Base-by-base conservation (phyloP, 2,113 vertebrate genomes). In the Gasterosteus aculeatus region DNA sequence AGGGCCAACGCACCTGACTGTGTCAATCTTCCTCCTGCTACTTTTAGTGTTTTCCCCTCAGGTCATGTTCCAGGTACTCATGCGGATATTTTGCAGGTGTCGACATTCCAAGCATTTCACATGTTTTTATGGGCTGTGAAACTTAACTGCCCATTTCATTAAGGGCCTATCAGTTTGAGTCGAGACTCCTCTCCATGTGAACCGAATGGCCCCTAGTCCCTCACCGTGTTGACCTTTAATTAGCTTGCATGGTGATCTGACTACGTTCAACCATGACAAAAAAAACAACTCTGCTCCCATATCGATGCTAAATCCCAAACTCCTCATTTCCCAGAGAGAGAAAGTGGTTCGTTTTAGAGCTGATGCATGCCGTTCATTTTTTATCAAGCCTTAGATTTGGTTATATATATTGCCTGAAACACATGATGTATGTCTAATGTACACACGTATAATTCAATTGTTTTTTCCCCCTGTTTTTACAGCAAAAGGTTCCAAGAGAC, bases 401-500 rank as follows among this genome's bases (percentile, higher is more conserved):
- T 72, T 74, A 33, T 53, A 47, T 68, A 33, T 65, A 26, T 62
- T n/a, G 35, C 12, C 39, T 42, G 7, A 42, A 49, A 47, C 35
- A 51, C n/a, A 35, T 10, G 19, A 39, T 18, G 47, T 39, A 18
- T 19, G 15, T 79, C 16, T 29, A 33, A 4, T 44, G 12, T 49
- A 51, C 56, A 9, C 53, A 72, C 67, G 56, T 64, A 39, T 29
- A 19, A 42, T n/a, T 73, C 47, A 73, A 56, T 57, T 35, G 10
- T 29, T 56, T 58, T 41, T 31, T 72, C 62, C 8, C 35, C 35
- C 7, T 77, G 16, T 73, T 68, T 75, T 85, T 93, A 53, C 94
- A 99, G 98, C 92, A 88, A 92, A 87, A 94, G 76, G 44, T 99
- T 99, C 91, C 95, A 93, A 81, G 93, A 95, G 77, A 86, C 94